Evolutionary conservation across 1,140 invertebrate species (phyloP), one percentile per base, ranked within the genome.

Genomic region (Atta cephalotes): DNA sequence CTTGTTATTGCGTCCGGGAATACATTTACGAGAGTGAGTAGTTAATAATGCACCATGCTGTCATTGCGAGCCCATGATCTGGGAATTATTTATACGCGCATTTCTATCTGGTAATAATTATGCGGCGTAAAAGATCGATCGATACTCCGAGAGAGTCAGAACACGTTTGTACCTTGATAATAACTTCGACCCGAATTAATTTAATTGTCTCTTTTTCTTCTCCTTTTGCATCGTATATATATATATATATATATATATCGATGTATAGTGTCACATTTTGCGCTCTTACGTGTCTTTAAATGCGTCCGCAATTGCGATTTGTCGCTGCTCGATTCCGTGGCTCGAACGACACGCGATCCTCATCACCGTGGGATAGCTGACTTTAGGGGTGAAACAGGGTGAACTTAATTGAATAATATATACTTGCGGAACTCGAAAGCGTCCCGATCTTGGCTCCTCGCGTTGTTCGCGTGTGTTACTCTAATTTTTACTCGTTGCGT

Each of bases 381-480:
- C 39, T 12, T 6, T 18, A 12, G 21, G 21, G n/a, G 21, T 39
- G 21, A 60, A 25, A 25, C 35, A 51, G 16, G 39, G 21, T 51
- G 12, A 12, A 35, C 58, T 90, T 90, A 87, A 91, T 88, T 90
- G 66, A 82, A 91, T 91, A 90, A 92, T 85, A 31, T 65, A 51
- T 31, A 63, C 72, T 58, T 82, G 39, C 18, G 39, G 28, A 2
- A 65, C 18, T 84, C 51, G 63, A 68, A 80, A 51, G 63, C 12
- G 45, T 31, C 35, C 65, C 72, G 79, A 86, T 70, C 78, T 84
- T 45, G 62, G 31, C 12, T 60, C 31, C 14, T 58, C 72, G 18
- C 58, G 18, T 74, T 66, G 76, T 31, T 92, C 82, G 90, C 91
- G 92, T 93, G 90, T 84, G 79, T 90, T 89, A 89, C 63, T 66